Conservation (phyloP, 2,888 invertebrate species). For the Drosophila nigritarsus region DNA sequence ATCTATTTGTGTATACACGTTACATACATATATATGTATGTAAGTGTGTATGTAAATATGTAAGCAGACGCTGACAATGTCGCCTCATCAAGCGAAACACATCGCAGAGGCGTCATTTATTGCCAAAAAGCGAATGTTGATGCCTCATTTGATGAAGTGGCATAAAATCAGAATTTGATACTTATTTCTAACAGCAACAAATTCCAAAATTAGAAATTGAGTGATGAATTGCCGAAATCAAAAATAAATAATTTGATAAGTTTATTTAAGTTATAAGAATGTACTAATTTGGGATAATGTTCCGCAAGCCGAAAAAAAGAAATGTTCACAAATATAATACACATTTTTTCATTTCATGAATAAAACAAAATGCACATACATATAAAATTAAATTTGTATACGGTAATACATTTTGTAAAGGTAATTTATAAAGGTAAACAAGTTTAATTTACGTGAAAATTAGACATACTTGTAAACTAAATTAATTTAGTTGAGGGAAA, state of each 20-base stretch:
- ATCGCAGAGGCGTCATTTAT: slow-evolving; percentile 36
- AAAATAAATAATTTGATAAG: slow-evolving; percentile 1
- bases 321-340: background rate
- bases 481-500: too few relatives aligned
- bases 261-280: background rate
- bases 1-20: background rate
- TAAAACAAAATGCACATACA: background rate
- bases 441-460: background rate
- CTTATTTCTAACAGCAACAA: slow-evolving; percentile 24
- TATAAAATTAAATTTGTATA: background rate
- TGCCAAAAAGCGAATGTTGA: slow-evolving; percentile 45
- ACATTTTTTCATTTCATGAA: background rate
- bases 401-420: too few relatives aligned
- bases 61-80: slow-evolving; percentile 35
- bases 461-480: background rate
- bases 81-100: slow-evolving; percentile 10
- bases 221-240: slow-evolving; percentile 25
- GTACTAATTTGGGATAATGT: background rate
- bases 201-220: slow-evolving; percentile 44
- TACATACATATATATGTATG: background rate
- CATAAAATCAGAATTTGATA: slow-evolving; percentile 41
- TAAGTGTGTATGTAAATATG: slow-evolving; percentile 4
- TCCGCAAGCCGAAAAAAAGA: background rate
- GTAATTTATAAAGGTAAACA: background rate
- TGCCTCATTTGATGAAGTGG: slow-evolving; percentile 61